phyloP scores from a whole-genome alignment of 2,888 invertebrate genomes.

The Allacma fusca region DNA sequence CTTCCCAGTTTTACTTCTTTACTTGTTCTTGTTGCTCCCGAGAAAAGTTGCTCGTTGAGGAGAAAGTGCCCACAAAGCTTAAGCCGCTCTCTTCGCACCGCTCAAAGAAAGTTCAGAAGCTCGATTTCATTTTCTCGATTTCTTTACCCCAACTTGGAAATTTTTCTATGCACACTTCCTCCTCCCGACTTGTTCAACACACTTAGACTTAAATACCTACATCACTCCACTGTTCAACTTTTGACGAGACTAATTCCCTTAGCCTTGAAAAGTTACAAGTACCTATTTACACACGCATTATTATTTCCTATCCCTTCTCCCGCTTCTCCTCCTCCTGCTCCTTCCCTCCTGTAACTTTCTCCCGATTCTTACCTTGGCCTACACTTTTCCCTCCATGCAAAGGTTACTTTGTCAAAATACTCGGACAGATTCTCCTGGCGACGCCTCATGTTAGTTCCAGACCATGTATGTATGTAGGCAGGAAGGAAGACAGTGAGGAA shows the following conservation, averaged over 20 bases:
- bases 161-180: not conserved
- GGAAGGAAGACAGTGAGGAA: not conserved
- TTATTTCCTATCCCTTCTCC: not conserved
- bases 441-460: too few relatives aligned
- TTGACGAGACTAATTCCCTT: conserved; percentile 31
- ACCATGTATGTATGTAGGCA: not conserved
- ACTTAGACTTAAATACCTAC: not conserved
- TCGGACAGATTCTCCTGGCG: too few relatives aligned
- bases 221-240: not conserved
- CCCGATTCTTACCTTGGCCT: too few relatives aligned
- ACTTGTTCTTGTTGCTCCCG: not conserved
- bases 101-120: not conserved
- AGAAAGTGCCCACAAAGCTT: not conserved
- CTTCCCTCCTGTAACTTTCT: not conserved
- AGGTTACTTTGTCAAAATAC: too few relatives aligned
- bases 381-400: too few relatives aligned
- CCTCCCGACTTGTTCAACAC: not conserved
- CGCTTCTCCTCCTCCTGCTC: not conserved
- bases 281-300: conserved; percentile 25
- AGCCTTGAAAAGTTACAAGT: conserved; percentile 27
- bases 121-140: conserved; percentile 11
- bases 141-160: not conserved
- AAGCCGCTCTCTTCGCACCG: not conserved
- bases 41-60: not conserved
- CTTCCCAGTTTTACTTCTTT: not conserved